A percentile compares a stretch with the other conserved stretches of the same genome.
Evolutionary conservation across 1,140 invertebrate genomes (phyloP).

Genomic region (Drosophila miranda): DNA sequence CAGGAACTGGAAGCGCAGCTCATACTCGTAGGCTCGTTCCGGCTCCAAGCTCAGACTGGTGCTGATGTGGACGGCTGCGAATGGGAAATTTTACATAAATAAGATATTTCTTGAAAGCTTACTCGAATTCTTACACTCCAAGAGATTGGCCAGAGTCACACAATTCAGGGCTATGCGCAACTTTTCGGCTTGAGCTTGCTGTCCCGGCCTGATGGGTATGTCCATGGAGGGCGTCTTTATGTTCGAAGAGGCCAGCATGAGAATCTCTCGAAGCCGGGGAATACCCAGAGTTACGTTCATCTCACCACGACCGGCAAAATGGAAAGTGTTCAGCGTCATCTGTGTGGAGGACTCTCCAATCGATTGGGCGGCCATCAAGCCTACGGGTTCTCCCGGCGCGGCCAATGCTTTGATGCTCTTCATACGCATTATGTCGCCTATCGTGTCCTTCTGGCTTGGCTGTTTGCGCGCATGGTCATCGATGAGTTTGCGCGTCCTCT

Average conservation of each 20-base stretch:
- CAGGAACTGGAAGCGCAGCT: constrained; percentile 88
- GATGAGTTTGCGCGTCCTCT: constrained; percentile 89
- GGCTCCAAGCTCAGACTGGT: constrained; percentile 85
- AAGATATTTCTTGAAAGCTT: neutral
- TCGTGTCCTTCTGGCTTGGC: constrained; percentile 82
- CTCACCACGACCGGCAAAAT: constrained; percentile 99
- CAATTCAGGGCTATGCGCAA: constrained; percentile 88
- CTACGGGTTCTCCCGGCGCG: constrained; percentile 97
- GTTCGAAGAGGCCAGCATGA: constrained; percentile 96
- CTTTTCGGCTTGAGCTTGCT: constrained; percentile 86
- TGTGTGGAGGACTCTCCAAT: constrained; percentile 99
- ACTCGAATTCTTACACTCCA: constrained; percentile 84
- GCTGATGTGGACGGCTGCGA: constrained; percentile 84
- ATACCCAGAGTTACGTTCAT: constrained; percentile 99
- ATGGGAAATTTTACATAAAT: neutral
- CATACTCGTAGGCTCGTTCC: constrained; percentile 84
- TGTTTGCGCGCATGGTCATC: constrained; percentile 85
- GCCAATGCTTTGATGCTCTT: constrained; percentile 91
- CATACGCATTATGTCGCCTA: constrained; percentile 88
- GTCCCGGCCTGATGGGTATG: constrained; percentile 89
- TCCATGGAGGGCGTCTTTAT: constrained; percentile 99
- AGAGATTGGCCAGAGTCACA: constrained; percentile 90
- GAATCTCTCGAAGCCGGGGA: constrained; percentile 96
- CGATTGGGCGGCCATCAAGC: constrained; percentile 96
- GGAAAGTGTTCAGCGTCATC: constrained; percentile 99